Evolutionary conservation across 2,113 vertebrate species (phyloP), one percentile per base, ranked within the genome.

Genomic region (Siniperca chuatsi): DNA sequence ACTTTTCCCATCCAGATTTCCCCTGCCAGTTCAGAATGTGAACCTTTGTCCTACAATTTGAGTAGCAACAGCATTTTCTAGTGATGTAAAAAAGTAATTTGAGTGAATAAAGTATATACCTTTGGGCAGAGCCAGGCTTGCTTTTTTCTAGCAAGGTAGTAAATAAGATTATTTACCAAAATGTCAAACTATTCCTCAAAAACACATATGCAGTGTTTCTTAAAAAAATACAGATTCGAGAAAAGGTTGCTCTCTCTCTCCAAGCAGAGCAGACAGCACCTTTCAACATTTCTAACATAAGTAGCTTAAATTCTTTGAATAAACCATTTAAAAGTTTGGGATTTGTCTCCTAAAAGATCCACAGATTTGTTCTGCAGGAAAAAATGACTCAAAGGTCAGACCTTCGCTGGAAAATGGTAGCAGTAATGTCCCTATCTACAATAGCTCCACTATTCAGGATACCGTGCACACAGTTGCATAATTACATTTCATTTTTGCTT

Each of bases 401-500:
- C 60, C 42, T 75, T 70, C 29, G 21, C 2, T 2, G 42, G 8
- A 15, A 69, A 83, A 80, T 15, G 61, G 58, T 35, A 69, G 60
- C 72, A 50, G 25, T 37, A 65, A 85, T 69, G 69, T 75, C 13
- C 2, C 64, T 6, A 60, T 85, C 55, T 78, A 75, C 54, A 75
- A 75, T 50, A 65, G 68, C 65, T 48, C 60, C 64, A n/a, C 60
- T 71, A 79, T 81, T 77, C 18, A 74, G 55, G 40, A 79, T 79
- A 52, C 44, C 13, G 15, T 54, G 40, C 79, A 77, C 78, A 88
- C 80, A 73, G 85, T 73, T 88, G 81, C 84, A 75, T 93, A 87
- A 90, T 91, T 93, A 61, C 83, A 83, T 89, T 94, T 93, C 76
- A 83, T 79, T 88, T 84, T 86, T 69, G 46, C 37, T 81, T 84